Conservation (phyloP, 1,140 invertebrate species). For the Drosophila malerkotliana region DNA sequence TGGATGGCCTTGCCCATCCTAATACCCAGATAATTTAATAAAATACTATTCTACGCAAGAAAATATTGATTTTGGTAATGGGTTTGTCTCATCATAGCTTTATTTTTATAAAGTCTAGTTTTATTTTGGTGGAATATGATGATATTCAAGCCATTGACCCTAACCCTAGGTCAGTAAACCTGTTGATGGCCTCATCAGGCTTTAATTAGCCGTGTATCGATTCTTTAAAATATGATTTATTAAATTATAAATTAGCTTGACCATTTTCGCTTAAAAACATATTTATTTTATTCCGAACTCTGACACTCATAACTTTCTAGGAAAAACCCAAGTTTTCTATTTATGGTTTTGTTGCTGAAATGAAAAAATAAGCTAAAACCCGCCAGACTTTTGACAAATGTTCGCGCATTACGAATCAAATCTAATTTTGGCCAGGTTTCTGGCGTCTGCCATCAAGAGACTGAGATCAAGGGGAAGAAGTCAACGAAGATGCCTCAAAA, state of each 20-base stretch:
- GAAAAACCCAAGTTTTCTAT: conserved; percentile 49
- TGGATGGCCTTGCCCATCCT: conserved; percentile 40
- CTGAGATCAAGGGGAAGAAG: background rate
- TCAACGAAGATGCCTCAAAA: conserved; percentile 23
- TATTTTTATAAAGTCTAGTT: conserved; percentile 14
- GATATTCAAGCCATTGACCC: conserved; percentile 35
- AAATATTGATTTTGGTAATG: too few species aligned
- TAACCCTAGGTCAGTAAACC: conserved; percentile 27
- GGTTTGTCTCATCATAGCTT: background rate
- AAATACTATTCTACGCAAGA: background rate
- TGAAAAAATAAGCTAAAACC: conserved; percentile 17
- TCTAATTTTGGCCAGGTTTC: conserved; percentile 73
- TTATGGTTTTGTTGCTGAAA: conserved; percentile 39
- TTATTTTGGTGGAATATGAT: background rate
- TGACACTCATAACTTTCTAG: conserved; percentile 41
- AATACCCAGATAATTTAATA: conserved; percentile 37
- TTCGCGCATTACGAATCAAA: conserved; percentile 67
- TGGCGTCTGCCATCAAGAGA: conserved; percentile 36
- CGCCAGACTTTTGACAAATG: conserved; percentile 58
- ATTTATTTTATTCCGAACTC: conserved; percentile 12
- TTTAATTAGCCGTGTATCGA: conserved; percentile 18
- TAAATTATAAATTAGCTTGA: conserved; percentile 18
- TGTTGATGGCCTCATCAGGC: conserved; percentile 15
- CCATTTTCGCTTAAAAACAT: conserved; percentile 1
- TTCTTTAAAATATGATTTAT: conserved; percentile 10